Base-by-base conservation (phyloP, 2,888 invertebrate genomes). In the Polyommatus icarus region DNA sequence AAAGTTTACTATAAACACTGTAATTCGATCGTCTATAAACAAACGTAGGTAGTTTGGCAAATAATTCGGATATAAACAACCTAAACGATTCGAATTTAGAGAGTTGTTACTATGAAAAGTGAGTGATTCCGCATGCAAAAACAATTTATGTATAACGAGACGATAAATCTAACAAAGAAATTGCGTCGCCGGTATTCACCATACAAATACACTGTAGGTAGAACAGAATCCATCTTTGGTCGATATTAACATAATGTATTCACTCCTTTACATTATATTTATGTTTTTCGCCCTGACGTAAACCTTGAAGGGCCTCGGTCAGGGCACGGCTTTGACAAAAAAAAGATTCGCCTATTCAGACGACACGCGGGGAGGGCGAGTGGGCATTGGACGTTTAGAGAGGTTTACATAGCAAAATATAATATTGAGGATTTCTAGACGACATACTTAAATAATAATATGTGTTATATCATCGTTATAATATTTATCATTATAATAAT, bases 221-320 rank as follows among this genome's bases (percentile, higher is more conserved):
- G 61, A 73, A 76, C 78, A 80, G 79, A 81, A 81, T 79, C 81
- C 81, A 80, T 81, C 78, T 81, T 81, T 78, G 81, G 80, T 78
- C 54, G 59, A 73, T 84, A 86, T 87, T 87, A 86, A 82, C 86
- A 85, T 87, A 88, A 85, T 84, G 83, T 83, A 85, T 85, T 84
- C 83, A 82, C 83, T 77, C 77, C 81, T 80, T 81, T 77, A 79
- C 79, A 79, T 79, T 78, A 81, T 80, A 79, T 81, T 80, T 78
- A 79, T 78, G 81, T 80, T 85, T 86, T 85, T 86, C 86, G 84
- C 83, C 83, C 80, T 82, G 82, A 81, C 82, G 84, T 83, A 80
- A 83, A 83, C 83, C 83, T 79, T 83, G 82, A 84, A 83, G 83
- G 82, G 79, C 79, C 79, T 80, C 80, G 84, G 84, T 84, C 84